Conservation (phyloP, 2,797 vertebrate genomes). For the Sebastes itinus region DNA sequence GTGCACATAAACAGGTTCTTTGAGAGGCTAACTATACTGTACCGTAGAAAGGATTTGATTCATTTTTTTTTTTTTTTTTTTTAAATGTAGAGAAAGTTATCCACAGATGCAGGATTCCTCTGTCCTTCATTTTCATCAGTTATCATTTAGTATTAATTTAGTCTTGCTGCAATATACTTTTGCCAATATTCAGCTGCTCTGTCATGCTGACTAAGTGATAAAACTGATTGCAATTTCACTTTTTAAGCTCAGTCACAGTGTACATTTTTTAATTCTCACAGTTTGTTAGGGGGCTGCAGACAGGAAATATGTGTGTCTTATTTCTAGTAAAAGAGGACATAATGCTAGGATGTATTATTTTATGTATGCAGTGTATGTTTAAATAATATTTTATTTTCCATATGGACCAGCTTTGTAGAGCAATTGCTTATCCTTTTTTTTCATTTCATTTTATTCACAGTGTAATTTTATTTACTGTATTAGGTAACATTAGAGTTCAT, state of each 20-base stretch:
- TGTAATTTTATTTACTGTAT: neutral
- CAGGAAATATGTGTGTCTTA: neutral
- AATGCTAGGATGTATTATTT: neutral
- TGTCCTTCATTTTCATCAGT: neutral
- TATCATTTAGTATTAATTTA: neutral
- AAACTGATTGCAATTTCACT: neutral
- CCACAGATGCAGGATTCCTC: neutral
- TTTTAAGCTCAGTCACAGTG: neutral
- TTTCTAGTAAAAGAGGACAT: neutral
- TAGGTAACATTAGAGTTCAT: neutral
- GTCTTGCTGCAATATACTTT: neutral
- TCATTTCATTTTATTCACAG: neutral
- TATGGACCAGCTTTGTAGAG: neutral
- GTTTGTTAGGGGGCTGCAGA: neutral
- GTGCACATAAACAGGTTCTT: constrained; percentile 6
- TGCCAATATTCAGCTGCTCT: neutral
- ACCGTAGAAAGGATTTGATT: neutral
- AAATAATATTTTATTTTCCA: neutral
- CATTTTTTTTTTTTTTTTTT: neutral
- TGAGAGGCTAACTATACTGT: neutral
- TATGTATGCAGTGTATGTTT: neutral
- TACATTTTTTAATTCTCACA: neutral
- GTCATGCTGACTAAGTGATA: neutral
- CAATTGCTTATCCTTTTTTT: neutral
- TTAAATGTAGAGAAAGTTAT: neutral